phyloP scores from a whole-genome alignment of 2,888 invertebrate genomes.

The Lydus trimaculatus region DNA sequence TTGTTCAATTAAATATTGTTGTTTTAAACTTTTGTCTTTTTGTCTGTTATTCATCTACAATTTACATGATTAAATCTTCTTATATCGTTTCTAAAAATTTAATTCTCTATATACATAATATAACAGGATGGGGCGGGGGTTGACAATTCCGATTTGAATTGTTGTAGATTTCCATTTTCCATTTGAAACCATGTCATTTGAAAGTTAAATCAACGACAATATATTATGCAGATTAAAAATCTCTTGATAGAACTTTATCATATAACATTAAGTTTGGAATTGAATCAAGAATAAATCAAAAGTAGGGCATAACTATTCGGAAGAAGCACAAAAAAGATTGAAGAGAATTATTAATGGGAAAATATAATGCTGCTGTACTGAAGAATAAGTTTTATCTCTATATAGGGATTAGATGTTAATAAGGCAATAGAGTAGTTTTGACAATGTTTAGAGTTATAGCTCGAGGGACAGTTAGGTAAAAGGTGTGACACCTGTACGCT shows the following conservation, averaged over 20 bases:
- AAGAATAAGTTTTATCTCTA: too few relatives aligned
- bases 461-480: too few relatives aligned
- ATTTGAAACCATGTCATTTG: neutral
- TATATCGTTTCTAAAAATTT: neutral
- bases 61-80: neutral
- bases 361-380: too few relatives aligned
- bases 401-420: too few relatives aligned
- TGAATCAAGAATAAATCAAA: neutral
- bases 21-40: neutral
- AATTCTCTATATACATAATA: neutral
- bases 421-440: too few relatives aligned
- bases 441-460: too few relatives aligned
- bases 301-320: neutral
- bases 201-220: constrained; percentile 7
- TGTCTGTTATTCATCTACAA: neutral
- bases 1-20: neutral
- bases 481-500: too few relatives aligned
- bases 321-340: too few relatives aligned
- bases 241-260: neutral
- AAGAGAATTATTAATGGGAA: too few relatives aligned
- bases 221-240: constrained; percentile 4
- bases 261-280: neutral
- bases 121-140: neutral
- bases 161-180: neutral
- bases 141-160: constrained; percentile 6